These are phyloP conservation scores for Xyrauchen texanus DNA, from an alignment of 2,113 vertebrate species.

Conservation along the genomic window DNA sequence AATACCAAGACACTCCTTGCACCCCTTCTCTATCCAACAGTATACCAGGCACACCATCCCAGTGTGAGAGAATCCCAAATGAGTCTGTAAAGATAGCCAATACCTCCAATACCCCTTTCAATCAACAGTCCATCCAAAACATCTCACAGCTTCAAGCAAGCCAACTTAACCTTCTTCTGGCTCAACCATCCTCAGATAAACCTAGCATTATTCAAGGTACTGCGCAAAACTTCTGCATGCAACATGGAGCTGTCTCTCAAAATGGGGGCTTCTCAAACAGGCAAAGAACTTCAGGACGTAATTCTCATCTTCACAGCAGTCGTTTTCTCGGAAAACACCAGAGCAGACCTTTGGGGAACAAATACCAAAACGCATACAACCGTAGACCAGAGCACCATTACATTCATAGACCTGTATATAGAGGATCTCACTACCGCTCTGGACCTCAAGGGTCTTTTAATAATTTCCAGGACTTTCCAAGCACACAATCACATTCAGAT, in stretches of 20 bases:
- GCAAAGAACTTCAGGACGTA: conserved; percentile 85
- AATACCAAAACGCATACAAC: conserved; percentile 86
- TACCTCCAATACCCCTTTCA: not conserved
- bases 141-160: not conserved
- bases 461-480: conserved; percentile 12
- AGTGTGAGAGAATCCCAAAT: conserved; percentile 15
- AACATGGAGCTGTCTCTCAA: conserved; percentile 68
- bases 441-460: conserved; percentile 7
- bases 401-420: conserved; percentile 71
- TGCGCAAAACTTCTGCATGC: conserved; percentile 25
- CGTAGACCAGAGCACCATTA: conserved; percentile 83
- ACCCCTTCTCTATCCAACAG: conserved; percentile 88
- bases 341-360: conserved; percentile 75
- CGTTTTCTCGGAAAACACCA: conserved; percentile 64
- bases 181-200: conserved; percentile 19
- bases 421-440: conserved; percentile 21
- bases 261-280: conserved; percentile 91
- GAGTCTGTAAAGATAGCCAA: not conserved
- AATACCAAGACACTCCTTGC: conserved; percentile 86
- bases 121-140: conserved; percentile 2
- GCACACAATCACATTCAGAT: not conserved
- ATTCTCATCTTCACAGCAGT: conserved; percentile 58
- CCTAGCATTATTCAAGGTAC: conserved; percentile 32
- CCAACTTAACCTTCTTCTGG: not conserved
- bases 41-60: conserved; percentile 89